These are phyloP conservation scores for Icerya purchasi DNA, from an alignment of 2,888 invertebrate species.

Conservation along the genomic window DNA sequence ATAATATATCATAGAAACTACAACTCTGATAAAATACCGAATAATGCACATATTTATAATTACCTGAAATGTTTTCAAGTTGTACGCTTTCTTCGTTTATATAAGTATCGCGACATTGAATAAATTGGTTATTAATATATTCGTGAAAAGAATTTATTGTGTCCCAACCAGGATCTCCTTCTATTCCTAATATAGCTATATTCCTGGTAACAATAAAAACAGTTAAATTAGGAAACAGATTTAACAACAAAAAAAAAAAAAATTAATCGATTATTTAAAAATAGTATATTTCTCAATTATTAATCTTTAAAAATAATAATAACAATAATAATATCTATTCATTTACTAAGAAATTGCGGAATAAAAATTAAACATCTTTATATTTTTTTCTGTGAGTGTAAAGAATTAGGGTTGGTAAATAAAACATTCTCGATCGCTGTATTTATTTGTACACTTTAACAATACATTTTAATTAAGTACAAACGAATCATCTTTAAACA, in stretches of 20 bases:
- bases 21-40: too few species aligned
- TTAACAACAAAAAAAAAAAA: background rate
- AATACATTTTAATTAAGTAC: too few species aligned
- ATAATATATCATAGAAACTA: too few species aligned
- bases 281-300: background rate
- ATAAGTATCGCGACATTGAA: conserved; percentile 40
- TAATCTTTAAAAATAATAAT: background rate
- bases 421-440: too few species aligned
- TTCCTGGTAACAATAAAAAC: conserved; percentile 25
- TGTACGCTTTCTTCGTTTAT: conserved; percentile 28
- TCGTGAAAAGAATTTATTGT: conserved; percentile 67
- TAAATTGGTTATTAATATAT: conserved; percentile 47
- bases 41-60: background rate
- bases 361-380: too few species aligned
- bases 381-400: too few species aligned
- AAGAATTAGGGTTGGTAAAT: too few species aligned
- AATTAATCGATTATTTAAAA: background rate
- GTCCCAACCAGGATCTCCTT: conserved; percentile 89
- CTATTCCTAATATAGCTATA: conserved; percentile 49
- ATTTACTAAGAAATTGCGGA: too few species aligned
- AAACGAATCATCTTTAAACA: too few species aligned
- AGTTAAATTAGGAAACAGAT: conserved; percentile 5
- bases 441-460: too few species aligned
- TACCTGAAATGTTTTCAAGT: conserved; percentile 15
- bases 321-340: too few species aligned